Conservation (phyloP, 30 jellyfish, hydroid and myxozoan species). For the Aurelia aurita region DNA sequence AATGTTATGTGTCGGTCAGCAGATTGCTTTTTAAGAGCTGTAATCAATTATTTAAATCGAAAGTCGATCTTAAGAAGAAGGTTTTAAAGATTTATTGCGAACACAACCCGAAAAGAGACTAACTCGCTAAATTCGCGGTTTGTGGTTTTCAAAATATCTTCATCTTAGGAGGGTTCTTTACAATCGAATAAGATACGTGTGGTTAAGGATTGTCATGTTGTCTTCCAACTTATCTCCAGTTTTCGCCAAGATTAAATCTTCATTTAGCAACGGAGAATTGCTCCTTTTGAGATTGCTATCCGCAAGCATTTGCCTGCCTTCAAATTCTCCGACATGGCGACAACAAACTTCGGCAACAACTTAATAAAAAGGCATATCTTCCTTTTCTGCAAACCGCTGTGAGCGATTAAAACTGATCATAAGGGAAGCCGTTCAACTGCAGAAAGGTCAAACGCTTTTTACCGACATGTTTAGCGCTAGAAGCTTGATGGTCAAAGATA, state of each 20-base stretch:
- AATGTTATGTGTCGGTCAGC: constrained; percentile 37
- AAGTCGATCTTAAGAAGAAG: constrained; percentile 61
- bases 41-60: constrained; percentile 45
- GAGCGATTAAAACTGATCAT: too few species aligned
- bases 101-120: constrained; percentile 64
- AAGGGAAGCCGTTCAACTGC: too few species aligned
- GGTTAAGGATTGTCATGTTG: constrained; percentile 62
- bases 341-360: neutral
- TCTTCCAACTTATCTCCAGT: constrained; percentile 23
- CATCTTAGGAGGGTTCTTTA: constrained; percentile 34
- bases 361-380: neutral
- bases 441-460: too few species aligned
- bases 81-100: constrained; percentile 66
- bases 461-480: too few species aligned
- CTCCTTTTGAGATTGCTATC: constrained; percentile 48
- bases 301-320: constrained; percentile 67
- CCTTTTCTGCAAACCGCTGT: too few species aligned
- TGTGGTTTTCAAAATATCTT: constrained; percentile 66
- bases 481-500: too few species aligned
- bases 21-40: constrained; percentile 69
- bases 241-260: constrained; percentile 46
- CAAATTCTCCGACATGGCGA: neutral
- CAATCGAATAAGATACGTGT: constrained; percentile 56
- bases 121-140: constrained; percentile 32
- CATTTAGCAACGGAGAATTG: constrained; percentile 64